A percentile compares a stretch with the other conserved stretches of the same genome.
Evolutionary conservation across 2,113 vertebrate genomes (phyloP).

Genomic region (Dolichallabes microphthalmus): DNA sequence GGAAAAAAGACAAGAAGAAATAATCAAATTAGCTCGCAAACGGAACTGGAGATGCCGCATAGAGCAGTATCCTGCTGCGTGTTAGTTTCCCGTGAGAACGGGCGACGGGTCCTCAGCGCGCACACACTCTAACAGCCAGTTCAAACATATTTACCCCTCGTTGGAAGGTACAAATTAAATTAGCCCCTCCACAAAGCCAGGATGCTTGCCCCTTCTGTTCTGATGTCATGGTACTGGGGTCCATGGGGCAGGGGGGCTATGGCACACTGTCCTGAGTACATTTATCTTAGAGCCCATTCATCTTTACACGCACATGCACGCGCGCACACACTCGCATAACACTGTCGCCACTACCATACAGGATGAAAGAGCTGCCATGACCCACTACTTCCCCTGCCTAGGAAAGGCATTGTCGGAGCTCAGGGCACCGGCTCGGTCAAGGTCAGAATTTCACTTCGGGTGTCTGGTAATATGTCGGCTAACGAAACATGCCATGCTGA

Average conservation of each 20-base stretch:
- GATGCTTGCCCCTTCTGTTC: slow-evolving; percentile 99
- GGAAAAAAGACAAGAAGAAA: slow-evolving; percentile 74
- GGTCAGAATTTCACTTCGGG: neutral
- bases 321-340: slow-evolving; percentile 79
- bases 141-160: slow-evolving; percentile 98
- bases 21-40: slow-evolving; percentile 91
- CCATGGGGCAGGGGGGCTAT: slow-evolving; percentile 68
- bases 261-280: slow-evolving; percentile 32
- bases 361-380: slow-evolving; percentile 81
- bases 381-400: slow-evolving; percentile 56
- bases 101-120: slow-evolving; percentile 78
- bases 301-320: slow-evolving; percentile 79
- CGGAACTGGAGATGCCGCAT: slow-evolving; percentile 82
- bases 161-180: slow-evolving; percentile 99
- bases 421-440: slow-evolving; percentile 11
- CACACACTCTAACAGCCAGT: slow-evolving; percentile 87
- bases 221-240: slow-evolving; percentile 99
- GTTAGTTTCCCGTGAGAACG: slow-evolving; percentile 98
- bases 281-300: slow-evolving; percentile 91
- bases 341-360: slow-evolving; percentile 79
- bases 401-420: slow-evolving; percentile 15
- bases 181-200: slow-evolving; percentile 92
- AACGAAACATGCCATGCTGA: neutral
- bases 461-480: neutral
- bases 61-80: slow-evolving; percentile 82